Evolutionary conservation across 2,888 invertebrate species (phyloP).

Genomic region (Xanthorhoe spadicearia): DNA sequence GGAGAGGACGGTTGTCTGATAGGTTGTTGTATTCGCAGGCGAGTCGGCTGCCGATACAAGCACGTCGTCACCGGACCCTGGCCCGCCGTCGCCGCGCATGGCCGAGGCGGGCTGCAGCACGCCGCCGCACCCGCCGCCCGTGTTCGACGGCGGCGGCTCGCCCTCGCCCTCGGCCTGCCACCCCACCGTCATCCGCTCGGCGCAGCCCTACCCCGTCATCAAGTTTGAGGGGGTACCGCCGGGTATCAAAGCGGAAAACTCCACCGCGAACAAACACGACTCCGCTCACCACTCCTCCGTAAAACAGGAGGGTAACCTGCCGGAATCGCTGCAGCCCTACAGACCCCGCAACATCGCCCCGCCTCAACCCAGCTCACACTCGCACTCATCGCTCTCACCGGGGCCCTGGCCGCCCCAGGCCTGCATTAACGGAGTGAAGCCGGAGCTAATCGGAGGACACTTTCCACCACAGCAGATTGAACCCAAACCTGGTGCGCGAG

Average conservation of each 20-base stretch:
- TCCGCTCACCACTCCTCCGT: slow-evolving; percentile 75
- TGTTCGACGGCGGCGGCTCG: slow-evolving; percentile 80
- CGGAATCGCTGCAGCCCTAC: slow-evolving; percentile 68
- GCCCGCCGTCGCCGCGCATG: slow-evolving; percentile 93
- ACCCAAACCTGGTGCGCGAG: slow-evolving; percentile 69
- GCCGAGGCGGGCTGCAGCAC: slow-evolving; percentile 87
- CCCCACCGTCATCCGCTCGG: slow-evolving; percentile 84
- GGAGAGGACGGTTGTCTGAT: slow-evolving; percentile 62
- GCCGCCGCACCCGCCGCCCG: slow-evolving; percentile 85
- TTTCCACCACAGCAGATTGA: slow-evolving; percentile 80
- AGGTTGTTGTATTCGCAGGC: slow-evolving; percentile 84
- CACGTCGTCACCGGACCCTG: slow-evolving; percentile 95
- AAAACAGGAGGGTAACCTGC: slow-evolving; percentile 70
- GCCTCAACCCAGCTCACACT: slow-evolving; percentile 74
- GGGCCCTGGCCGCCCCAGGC: slow-evolving; percentile 85
- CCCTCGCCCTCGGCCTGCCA: slow-evolving; percentile 73
- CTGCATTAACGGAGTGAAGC: slow-evolving; percentile 91
- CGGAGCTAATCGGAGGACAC: slow-evolving; percentile 90
- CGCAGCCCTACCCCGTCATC: slow-evolving; percentile 85
- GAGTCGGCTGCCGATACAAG: slow-evolving; percentile 97
- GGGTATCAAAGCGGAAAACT: slow-evolving; percentile 66
- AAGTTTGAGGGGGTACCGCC: slow-evolving; percentile 83
- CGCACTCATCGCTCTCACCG: slow-evolving; percentile 68
- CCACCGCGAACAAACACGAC: slow-evolving; percentile 65
- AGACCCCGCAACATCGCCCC: slow-evolving; percentile 73